A percentile compares a stretch with the other conserved stretches of the same genome.
Conservation (phyloP, 2,113 vertebrate genomes). For the Trematomus loennbergii region DNA sequence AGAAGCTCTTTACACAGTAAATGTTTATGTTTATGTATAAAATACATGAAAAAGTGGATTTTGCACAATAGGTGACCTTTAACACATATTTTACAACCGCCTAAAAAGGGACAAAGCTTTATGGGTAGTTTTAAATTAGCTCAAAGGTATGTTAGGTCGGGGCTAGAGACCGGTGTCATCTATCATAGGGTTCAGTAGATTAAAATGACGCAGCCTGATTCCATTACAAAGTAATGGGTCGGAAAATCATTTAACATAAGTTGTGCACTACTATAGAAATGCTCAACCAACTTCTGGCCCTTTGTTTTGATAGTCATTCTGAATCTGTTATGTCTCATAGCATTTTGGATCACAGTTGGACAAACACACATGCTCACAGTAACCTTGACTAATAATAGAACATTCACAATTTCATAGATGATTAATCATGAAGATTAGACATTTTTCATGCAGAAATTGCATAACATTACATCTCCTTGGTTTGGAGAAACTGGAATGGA, state of each 20-base stretch:
- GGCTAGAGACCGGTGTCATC: not conserved
- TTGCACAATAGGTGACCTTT: not conserved
- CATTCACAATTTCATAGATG: no score
- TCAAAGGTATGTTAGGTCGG: not conserved
- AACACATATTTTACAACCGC: not conserved
- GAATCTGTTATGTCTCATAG: not conserved
- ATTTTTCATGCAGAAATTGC: no score
- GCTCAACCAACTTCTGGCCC: no score
- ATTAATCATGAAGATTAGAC: no score
- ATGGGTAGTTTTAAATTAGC: not conserved
- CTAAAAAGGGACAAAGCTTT: conserved; percentile 1
- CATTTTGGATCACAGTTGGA: not conserved
- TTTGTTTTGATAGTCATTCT: not conserved
- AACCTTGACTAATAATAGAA: not conserved
- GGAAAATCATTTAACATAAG: no score
- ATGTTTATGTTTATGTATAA: no score
- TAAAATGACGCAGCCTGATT: not conserved
- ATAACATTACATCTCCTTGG: no score
- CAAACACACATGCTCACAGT: not conserved
- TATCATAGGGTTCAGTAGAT: not conserved
- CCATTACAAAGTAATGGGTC: not conserved
- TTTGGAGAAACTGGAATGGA: no score
- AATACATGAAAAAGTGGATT: no score
- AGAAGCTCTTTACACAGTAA: no score
- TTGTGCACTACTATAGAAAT: no score